Evolutionary conservation across 2,888 invertebrate genomes (phyloP).

Genomic region (Rhodophaea formosa): DNA sequence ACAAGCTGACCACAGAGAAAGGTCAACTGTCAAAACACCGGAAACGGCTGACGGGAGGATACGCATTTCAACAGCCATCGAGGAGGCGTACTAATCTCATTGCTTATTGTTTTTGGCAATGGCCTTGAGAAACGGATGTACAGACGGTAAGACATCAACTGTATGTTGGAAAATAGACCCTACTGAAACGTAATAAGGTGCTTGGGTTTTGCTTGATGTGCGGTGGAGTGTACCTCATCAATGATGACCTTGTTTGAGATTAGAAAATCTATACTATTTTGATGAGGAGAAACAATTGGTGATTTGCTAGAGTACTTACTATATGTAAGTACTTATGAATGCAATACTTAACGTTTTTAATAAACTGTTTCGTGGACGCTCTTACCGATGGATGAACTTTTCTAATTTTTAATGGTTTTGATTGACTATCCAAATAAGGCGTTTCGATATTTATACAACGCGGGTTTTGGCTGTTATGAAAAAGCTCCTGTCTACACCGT

Average conservation of each 20-base stretch:
- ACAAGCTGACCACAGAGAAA: neutral
- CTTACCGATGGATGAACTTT: neutral
- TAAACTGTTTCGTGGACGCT: neutral
- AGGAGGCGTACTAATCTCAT: slow-evolving; percentile 19
- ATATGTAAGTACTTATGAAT: neutral
- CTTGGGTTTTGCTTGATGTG: too few relatives aligned
- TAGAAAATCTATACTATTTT: slow-evolving; percentile 3
- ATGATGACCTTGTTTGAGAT: slow-evolving; percentile 15
- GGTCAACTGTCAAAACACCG: slow-evolving; percentile 17
- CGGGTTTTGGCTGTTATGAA: too few relatives aligned
- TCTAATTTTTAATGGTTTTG: too few relatives aligned
- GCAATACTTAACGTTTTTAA: neutral
- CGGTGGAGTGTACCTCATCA: neutral
- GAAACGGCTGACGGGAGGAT: slow-evolving; percentile 21
- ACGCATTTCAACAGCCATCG: slow-evolving; percentile 20
- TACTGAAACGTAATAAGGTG: too few relatives aligned
- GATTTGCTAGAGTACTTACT: neutral
- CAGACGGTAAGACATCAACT: slow-evolving; percentile 10
- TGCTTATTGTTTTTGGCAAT: slow-evolving; percentile 22
- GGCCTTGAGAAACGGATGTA: slow-evolving; percentile 18
- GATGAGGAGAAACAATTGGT: slow-evolving; percentile 3
- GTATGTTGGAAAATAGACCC: too few relatives aligned
- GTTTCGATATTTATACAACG: too few relatives aligned
- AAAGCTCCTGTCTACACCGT: too few relatives aligned
- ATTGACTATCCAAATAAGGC: too few relatives aligned